Evolutionary conservation across 2,113 vertebrate genomes (phyloP), one percentile per base, ranked within the genome.

Genomic region (Toxotes jaculatrix): DNA sequence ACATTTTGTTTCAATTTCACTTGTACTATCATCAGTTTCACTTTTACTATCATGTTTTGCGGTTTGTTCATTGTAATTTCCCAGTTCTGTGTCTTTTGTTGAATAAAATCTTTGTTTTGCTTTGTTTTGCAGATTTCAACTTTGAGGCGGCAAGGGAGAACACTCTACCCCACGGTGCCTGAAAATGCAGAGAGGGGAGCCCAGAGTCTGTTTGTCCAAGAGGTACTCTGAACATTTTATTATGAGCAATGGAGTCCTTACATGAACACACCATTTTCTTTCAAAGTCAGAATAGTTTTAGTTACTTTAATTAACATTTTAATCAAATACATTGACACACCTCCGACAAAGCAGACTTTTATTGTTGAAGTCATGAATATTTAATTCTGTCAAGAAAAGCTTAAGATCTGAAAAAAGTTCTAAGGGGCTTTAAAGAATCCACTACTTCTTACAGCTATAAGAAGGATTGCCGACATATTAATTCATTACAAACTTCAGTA

Each of bases 181-280:
- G 95, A 95, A 47, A 96, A 97, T 1, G 98, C 98, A 11, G 96
- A 96, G 83, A 95, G 95, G 79, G 97, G 97, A 43, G 98, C 98
- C 10, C 96, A 98, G 78, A 98, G 96, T 87, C 93, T 99, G 53
- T 98, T 99, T 84, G 98, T 99, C 57, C 98, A 96, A 75, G 98
- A 99, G 97, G 98, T 99, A 94, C 94, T 80, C 59, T 31, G 49
- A 74, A 5, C 40, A n/a, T 72, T 8, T 80, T 43, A 31, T 59
- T 23, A 4, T 75, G 4, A 70, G 34, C 21, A 61, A 43, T 12
- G 8, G 12, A 16, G 49, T 40, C 31, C 3, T 27, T 21, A 23
- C 32, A 14, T 31, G 8, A 76, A 80, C 31, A 12, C 47, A 21
- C n/a, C 23, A 21, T 34, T 27, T 45, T 27, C 27, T 31, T 23